These are phyloP conservation scores for Origma solitaria DNA, from an alignment of 2,113 vertebrate species.

Conservation along the genomic window DNA sequence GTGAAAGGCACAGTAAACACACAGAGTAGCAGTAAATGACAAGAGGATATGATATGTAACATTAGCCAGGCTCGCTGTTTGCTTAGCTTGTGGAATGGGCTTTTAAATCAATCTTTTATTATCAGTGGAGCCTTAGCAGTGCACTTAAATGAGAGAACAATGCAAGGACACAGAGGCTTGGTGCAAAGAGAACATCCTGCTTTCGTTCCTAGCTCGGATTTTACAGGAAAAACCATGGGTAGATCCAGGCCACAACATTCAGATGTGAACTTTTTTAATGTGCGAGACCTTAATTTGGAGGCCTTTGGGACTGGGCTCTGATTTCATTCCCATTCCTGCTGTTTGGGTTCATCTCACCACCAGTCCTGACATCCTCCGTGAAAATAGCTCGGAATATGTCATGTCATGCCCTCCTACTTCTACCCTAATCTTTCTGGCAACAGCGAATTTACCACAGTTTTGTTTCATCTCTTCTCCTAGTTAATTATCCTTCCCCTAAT, in stretches of 20 bases:
- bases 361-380: background rate
- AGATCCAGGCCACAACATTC: background rate
- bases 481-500: background rate
- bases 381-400: background rate
- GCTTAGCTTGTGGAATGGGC: conserved; percentile 29
- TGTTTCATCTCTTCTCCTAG: background rate
- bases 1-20: conserved; percentile 16
- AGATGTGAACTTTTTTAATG: background rate
- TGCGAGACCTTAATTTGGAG: background rate
- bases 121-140: conserved; percentile 10
- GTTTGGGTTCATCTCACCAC: background rate
- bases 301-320: background rate
- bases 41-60: conserved; percentile 53
- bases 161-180: background rate
- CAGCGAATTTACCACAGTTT: background rate
- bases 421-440: background rate
- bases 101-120: conserved; percentile 59
- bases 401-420: background rate
- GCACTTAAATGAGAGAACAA: background rate
- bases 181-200: background rate
- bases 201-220: background rate
- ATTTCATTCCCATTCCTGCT: background rate
- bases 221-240: background rate
- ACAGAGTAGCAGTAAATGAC: conserved; percentile 28
- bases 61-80: conserved; percentile 39